phyloP scores from a whole-genome alignment of 2,888 invertebrate species.

The Trichopoda pennipes region DNA sequence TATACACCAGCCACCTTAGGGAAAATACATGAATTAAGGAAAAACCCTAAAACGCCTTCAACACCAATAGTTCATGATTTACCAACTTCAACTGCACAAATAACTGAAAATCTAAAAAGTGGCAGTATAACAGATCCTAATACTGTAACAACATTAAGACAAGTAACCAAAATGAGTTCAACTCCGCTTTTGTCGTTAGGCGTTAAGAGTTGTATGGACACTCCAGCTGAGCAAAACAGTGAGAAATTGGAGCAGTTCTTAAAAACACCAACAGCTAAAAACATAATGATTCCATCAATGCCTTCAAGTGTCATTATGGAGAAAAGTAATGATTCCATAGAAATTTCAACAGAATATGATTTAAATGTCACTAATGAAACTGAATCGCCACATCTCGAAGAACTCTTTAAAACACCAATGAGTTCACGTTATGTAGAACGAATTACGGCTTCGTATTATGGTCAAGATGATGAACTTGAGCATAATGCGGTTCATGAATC shows the following conservation, averaged over 20 bases:
- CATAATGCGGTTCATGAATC: constrained; percentile 11
- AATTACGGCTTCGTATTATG: constrained; percentile 47
- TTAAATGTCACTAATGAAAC: constrained; percentile 72
- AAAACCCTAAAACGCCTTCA: constrained; percentile 56
- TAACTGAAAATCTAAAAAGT: constrained; percentile 67
- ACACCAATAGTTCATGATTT: constrained; percentile 15
- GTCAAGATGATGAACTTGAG: constrained; percentile 15
- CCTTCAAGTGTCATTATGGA: constrained; percentile 77
- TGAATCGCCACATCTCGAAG: constrained; percentile 72
- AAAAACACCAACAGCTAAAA: constrained; percentile 77
- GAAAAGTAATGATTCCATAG: constrained; percentile 69
- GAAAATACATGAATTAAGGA: constrained; percentile 72
- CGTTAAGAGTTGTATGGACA: constrained; percentile 41
- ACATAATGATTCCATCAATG: constrained; percentile 76
- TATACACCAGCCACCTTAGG: constrained; percentile 71
- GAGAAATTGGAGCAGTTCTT: constrained; percentile 73
- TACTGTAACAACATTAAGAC: constrained; percentile 71
- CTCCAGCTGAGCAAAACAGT: constrained; percentile 4
- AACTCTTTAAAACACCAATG: constrained; percentile 75
- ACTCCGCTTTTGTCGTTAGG: constrained; percentile 38
- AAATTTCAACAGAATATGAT: constrained; percentile 74
- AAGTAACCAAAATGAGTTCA: constrained; percentile 54
- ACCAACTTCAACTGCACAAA: constrained; percentile 45
- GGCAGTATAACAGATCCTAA: constrained; percentile 71
- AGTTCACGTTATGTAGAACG: constrained; percentile 62